Evolutionary conservation across 2,797 vertebrate species (phyloP).

Genomic region (Hozukius guyotensis): DNA sequence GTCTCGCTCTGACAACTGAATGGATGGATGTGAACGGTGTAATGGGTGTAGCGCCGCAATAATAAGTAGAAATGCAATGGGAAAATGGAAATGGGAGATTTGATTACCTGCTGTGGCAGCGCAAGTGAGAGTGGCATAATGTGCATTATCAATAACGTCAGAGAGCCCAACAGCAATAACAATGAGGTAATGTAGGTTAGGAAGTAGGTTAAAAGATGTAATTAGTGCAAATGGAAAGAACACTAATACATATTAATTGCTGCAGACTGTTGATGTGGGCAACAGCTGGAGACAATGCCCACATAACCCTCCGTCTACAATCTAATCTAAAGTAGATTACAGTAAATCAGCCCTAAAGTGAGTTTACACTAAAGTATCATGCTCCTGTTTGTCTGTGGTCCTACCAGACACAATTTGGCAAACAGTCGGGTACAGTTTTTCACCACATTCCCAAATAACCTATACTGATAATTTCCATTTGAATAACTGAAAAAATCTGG

Average conservation of each 20-base stretch:
- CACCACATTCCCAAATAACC: background rate
- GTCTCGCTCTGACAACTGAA: constrained; percentile 43
- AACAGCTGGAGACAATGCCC: constrained; percentile 50
- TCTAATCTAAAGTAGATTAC: constrained; percentile 41
- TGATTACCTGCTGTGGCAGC: constrained; percentile 62
- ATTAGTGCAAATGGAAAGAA: constrained; percentile 59
- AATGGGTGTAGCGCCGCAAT: constrained; percentile 53
- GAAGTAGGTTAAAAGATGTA: constrained; percentile 57
- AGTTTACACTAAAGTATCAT: background rate
- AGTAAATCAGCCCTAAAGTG: constrained; percentile 20
- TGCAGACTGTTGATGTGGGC: constrained; percentile 47
- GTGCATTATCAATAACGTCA: constrained; percentile 65
- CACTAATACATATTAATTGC: constrained; percentile 61
- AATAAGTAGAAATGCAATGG: constrained; percentile 58
- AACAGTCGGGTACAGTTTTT: background rate
- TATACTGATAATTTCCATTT: background rate
- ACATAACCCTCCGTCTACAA: constrained; percentile 26
- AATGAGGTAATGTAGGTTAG: constrained; percentile 60
- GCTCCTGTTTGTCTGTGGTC: background rate
- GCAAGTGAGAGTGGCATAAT: constrained; percentile 58
- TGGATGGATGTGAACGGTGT: constrained; percentile 54
- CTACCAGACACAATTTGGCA: background rate
- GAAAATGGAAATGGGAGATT: constrained; percentile 63
- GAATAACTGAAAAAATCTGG: background rate
- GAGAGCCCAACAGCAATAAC: constrained; percentile 42